Base-by-base conservation (phyloP, 2,888 invertebrate species). In the Temnothorax unifasciatus region DNA sequence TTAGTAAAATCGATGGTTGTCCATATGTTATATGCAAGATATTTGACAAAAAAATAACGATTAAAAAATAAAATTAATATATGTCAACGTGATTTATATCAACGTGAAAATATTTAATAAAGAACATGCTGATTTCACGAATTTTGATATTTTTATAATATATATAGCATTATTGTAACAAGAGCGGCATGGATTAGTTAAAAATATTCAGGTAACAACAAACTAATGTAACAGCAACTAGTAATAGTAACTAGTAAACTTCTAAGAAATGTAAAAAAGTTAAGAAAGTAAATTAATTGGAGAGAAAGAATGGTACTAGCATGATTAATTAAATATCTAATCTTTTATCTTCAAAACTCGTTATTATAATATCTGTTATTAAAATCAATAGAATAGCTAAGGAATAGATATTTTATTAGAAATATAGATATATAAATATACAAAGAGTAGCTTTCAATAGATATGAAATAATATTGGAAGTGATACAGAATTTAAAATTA, bases 301-400 rank as follows among this genome's bases (percentile, higher is more conserved):
- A 25, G 13, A 38, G 34, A 21, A 41, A 25, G 9, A 63, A 13
- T 15, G n/a, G 13, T 34, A 50, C n/a, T 29, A 44, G 21, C 15
- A 47, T 5, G 29, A 38, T 64, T 68, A 77, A 77, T 77, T 41
- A 38, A 52, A 52, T 44, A 57, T 68, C 41, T n/a, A 8, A 11
- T 38, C 21, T 25, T 54, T 57, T 41, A 21, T n/a, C 25, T 38
- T 59, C 29, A 47, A 47, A 47, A 15, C 34, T n/a, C 29, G 29
- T 29, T 29, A 29, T 29, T 47, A 13, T 8, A 9, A 59, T 29
- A 76, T 68, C 9, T 25, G 3, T 34, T 52, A 38, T n/a, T 41
- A 76, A 25, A 52, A 76, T 34, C 6, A 34, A 34, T 6, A 13
- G 13, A 29, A 21, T 11, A 59, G 3, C 15, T 52, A 13, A 11